Evolutionary conservation across 2,113 vertebrate species (phyloP).

Genomic region (Leucosticte australis): DNA sequence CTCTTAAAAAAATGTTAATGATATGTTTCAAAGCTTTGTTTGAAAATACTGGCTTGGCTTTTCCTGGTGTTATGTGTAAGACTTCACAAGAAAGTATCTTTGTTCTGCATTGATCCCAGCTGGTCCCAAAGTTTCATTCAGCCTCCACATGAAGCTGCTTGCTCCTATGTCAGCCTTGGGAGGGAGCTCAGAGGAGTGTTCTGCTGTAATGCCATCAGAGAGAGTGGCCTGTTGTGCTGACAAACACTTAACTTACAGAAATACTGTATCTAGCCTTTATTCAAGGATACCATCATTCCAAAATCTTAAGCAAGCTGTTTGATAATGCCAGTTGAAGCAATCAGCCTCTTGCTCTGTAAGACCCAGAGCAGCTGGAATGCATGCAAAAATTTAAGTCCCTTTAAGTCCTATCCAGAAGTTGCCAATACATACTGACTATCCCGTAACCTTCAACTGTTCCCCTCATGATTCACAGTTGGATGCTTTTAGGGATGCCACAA

Average conservation of each 20-base stretch:
- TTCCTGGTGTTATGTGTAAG: background rate
- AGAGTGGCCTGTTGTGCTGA: background rate
- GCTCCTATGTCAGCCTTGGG: background rate
- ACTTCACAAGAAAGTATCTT: background rate
- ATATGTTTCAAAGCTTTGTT: background rate
- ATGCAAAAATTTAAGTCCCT: background rate
- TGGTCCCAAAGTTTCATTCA: background rate
- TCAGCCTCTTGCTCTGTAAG: background rate
- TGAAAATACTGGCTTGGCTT: background rate
- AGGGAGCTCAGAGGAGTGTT: background rate
- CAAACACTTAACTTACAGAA: background rate
- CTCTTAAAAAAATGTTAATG: background rate
- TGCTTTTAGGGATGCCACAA: background rate
- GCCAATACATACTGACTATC: background rate
- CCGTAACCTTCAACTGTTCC: background rate
- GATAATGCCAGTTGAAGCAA: background rate
- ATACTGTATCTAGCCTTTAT: background rate
- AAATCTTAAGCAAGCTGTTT: background rate
- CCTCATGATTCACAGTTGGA: background rate
- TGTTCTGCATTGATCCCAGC: background rate
- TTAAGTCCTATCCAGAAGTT: background rate
- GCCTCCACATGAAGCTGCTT: background rate
- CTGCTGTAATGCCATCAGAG: background rate
- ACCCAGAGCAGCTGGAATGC: background rate
- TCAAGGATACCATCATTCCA: background rate